A percentile compares a stretch with the other conserved stretches of the same genome.
Evolutionary conservation across 2,797 vertebrate species (phyloP).

Genomic region (Helicolenus hilgendorfi): DNA sequence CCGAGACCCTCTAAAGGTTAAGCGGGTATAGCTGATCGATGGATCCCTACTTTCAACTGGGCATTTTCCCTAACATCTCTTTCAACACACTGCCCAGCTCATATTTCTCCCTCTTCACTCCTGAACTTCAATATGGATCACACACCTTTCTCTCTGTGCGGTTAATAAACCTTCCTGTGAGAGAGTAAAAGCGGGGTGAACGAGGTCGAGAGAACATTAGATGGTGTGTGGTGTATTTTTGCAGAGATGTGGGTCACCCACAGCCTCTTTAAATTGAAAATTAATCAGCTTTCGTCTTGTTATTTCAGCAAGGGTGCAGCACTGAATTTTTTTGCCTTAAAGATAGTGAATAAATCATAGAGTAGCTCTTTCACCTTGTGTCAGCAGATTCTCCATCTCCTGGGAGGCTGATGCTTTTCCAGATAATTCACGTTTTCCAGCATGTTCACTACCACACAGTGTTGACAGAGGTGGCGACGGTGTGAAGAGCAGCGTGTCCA

Average conservation of each 20-base stretch:
- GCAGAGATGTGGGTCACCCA: constrained; percentile 42
- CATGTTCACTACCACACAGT: background rate
- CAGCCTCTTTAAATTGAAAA: constrained; percentile 14
- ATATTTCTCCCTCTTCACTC: constrained; percentile 7
- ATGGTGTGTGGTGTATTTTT: background rate
- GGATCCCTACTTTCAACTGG: background rate
- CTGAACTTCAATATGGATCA: background rate
- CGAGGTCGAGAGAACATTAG: background rate
- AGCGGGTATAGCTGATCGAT: no score
- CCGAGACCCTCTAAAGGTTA: background rate
- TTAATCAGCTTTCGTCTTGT: constrained; percentile 15
- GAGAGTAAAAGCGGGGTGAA: constrained; percentile 4
- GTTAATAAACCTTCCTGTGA: background rate
- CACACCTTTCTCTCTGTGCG: background rate
- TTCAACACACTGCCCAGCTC: constrained; percentile 5
- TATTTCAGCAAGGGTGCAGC: constrained; percentile 20
- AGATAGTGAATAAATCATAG: constrained; percentile 23
- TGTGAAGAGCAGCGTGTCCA: background rate
- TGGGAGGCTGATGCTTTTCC: constrained; percentile 12
- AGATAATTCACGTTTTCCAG: constrained; percentile 16
- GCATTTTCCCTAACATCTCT: background rate
- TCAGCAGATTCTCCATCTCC: constrained; percentile 45
- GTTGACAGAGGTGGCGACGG: background rate
- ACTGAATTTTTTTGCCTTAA: background rate
- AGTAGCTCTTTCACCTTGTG: constrained; percentile 19